Base-by-base conservation (phyloP, 2,113 vertebrate species). In the Erpornis zantholeuca region DNA sequence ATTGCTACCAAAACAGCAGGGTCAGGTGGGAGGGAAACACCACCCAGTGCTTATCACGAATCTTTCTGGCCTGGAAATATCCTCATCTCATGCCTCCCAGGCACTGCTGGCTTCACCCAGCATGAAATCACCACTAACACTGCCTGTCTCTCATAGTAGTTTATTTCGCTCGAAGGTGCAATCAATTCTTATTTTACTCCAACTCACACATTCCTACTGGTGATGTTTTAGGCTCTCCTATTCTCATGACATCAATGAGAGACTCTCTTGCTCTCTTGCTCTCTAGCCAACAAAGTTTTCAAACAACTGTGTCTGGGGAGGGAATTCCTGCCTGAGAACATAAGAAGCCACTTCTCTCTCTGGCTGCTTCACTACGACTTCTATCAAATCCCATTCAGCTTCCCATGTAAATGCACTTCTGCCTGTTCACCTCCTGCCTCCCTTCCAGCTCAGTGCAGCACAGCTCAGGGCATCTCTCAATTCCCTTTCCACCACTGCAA, bases 161-260 rank as follows among this genome's bases (percentile, higher is more conserved):
- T 88, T 70, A 95, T 86, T 83, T 90, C 28, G 59, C 76, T 91
- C 87, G 42, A 38, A 86, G 60, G 86, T 90, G 68, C 56, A 96
- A 88, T 88, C 76, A 90, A 73, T 83, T 88, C 29, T n/a, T 70
- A 52, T 75, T 95, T 92, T 68, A 78, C 24, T 91, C 81, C 61
- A 91, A n/a, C 53, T 84, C 9, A 3, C 24, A 56, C 44, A 78
- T 81, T 83, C 57, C 80, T 86, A 45, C 44, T 70, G 28, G 19
- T 60, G 80, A 92, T 80, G 56, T 78, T 93, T 93, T 14, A 77
- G 79, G 69, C 27, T 81, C 42, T 71, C 56, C 52, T 40, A 38
- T 52, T 90, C 72, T 94, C 52, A 83, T 71, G n/a, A 92, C 72
- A 96, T 52, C 59, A 86, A 25, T 0, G 0, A 53, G 54, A 76